phyloP scores from a whole-genome alignment of 1,140 invertebrate species.

The Papilio glaucus region DNA sequence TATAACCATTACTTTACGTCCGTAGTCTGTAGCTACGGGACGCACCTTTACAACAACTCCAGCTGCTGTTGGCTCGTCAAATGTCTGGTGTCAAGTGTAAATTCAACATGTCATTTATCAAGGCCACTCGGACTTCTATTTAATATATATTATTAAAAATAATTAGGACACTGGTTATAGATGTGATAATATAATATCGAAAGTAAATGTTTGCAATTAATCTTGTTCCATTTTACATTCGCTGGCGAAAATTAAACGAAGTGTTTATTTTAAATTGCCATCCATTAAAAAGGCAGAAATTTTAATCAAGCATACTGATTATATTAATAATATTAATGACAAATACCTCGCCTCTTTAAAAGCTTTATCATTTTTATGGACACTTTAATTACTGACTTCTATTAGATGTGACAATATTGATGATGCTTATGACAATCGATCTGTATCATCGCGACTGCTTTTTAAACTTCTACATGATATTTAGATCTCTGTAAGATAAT shows the following conservation, averaged over 20 bases:
- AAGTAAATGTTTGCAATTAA: not conserved
- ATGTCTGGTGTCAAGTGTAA: too few species aligned
- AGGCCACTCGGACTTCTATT: too few species aligned
- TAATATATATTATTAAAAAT: too few species aligned
- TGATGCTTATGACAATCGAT: not conserved
- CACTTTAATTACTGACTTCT: not conserved
- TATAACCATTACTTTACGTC: too few species aligned
- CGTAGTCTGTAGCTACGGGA: too few species aligned
- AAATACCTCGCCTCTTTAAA: not conserved
- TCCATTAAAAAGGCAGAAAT: not conserved
- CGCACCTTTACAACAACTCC: too few species aligned
- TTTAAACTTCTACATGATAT: too few species aligned
- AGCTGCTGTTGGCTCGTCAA: too few species aligned
- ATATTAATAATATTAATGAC: not conserved
- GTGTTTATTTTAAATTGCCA: slow-evolving; percentile 1
- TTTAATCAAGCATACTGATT: slow-evolving; percentile 14
- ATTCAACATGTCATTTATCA: too few species aligned
- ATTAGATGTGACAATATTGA: not conserved
- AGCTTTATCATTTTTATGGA: not conserved
- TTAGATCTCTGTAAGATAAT: too few species aligned
- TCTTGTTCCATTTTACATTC: not conserved
- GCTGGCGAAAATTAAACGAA: not conserved
- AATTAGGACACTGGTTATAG: too few species aligned
- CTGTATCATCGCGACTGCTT: not conserved
- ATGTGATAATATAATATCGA: too few species aligned